Evolutionary conservation across 1,140 invertebrate species (phyloP).

Genomic region (Scaptomyza montana): DNA sequence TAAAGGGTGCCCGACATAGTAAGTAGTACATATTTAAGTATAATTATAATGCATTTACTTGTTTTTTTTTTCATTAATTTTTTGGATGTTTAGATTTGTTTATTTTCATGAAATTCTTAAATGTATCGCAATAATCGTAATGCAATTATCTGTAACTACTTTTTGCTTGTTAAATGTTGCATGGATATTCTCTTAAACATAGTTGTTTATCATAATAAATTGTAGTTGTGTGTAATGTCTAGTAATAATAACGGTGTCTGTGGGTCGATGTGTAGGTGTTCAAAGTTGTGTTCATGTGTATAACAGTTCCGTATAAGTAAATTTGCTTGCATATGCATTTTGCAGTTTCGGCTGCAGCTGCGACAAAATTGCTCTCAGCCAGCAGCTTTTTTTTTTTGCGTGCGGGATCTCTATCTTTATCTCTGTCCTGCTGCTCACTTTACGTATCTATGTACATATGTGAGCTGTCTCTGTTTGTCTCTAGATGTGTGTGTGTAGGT

Average conservation of each 20-base stretch:
- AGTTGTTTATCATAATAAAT: conserved; percentile 44
- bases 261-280: conserved; percentile 15
- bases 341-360: conserved; percentile 27
- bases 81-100: too few relatives aligned
- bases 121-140: conserved; percentile 41
- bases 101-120: conserved; percentile 28
- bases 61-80: neutral
- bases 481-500: neutral
- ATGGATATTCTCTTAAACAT: conserved; percentile 36
- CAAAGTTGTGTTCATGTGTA: conserved; percentile 35
- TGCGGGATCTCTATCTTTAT: neutral
- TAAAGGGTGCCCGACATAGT: conserved; percentile 7
- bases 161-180: conserved; percentile 5
- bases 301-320: conserved; percentile 71
- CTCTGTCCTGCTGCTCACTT: conserved; percentile 1
- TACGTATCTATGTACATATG: neutral
- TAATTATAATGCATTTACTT: conserved; percentile 3
- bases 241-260: conserved; percentile 47
- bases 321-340: conserved; percentile 37
- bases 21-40: neutral
- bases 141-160: conserved; percentile 25
- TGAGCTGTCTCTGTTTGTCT: conserved; percentile 1
- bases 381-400: conserved; percentile 6
- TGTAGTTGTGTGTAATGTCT: conserved; percentile 41
- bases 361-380: conserved; percentile 14